Conservation (phyloP, 1,140 invertebrate species). For the Diuraphis noxia region DNA sequence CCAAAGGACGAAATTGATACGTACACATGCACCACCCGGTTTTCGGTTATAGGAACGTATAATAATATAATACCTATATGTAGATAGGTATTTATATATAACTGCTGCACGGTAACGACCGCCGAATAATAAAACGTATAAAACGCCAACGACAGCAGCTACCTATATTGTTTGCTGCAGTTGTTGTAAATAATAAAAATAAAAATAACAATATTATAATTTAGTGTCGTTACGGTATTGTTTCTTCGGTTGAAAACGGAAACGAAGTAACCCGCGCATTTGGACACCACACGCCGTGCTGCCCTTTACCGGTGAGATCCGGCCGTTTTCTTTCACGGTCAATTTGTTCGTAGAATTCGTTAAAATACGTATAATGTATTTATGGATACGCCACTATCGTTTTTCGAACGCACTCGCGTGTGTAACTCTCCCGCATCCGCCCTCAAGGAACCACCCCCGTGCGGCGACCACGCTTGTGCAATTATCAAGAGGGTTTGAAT, state of each 20-base stretch:
- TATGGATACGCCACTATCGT: not conserved
- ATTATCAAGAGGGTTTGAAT: not conserved
- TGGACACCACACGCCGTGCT: not conserved
- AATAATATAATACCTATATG: too few relatives aligned
- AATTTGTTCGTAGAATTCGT: slow-evolving; percentile 13
- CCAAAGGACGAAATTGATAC: not conserved
- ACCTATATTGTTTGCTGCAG: too few relatives aligned
- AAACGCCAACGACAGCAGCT: not conserved
- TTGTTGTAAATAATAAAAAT: not conserved
- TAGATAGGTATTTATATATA: not conserved
- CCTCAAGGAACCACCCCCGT: not conserved
- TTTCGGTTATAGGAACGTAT: not conserved
- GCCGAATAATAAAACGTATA: not conserved
- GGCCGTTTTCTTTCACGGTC: slow-evolving; percentile 25
- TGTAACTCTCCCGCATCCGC: slow-evolving; percentile 3
- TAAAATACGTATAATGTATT: not conserved
- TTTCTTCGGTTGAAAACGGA: slow-evolving; percentile 7
- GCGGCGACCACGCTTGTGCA: not conserved
- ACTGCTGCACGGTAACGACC: not conserved
- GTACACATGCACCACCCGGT: not conserved
- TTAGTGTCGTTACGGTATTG: slow-evolving; percentile 9
- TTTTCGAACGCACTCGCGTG: slow-evolving; percentile 20
- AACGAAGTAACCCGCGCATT: not conserved
- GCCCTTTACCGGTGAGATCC: not conserved
- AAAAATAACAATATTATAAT: not conserved